Evolutionary conservation across 2,797 vertebrate genomes (phyloP).

Genomic region (Chlorospingus flavigularis): DNA sequence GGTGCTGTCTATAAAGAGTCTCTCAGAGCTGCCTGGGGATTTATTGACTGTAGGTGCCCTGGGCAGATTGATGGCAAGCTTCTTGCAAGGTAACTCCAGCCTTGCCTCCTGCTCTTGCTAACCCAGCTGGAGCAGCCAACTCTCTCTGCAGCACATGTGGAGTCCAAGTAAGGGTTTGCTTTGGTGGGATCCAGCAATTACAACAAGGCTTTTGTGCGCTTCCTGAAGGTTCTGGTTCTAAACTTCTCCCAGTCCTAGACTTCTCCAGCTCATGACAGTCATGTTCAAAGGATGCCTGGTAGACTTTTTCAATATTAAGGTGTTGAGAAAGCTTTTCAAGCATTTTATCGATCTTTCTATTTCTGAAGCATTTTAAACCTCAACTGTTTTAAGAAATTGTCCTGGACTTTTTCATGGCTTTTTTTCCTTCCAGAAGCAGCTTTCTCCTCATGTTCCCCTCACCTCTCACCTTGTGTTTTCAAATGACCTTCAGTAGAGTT

Average conservation of each 20-base stretch:
- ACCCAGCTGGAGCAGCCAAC: background rate
- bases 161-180: background rate
- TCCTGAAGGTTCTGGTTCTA: background rate
- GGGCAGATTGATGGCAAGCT: background rate
- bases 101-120: background rate
- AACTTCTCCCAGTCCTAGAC: background rate
- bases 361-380: background rate
- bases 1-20: background rate
- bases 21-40: background rate
- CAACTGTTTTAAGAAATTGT: background rate
- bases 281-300: background rate
- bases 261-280: background rate
- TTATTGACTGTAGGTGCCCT: background rate
- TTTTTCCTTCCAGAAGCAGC: background rate
- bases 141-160: background rate
- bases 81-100: background rate
- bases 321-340: background rate
- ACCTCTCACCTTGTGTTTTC: background rate
- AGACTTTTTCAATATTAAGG: background rate
- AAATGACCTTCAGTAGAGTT: background rate
- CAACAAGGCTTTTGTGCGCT: fast-evolving
- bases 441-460: background rate
- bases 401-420: background rate
- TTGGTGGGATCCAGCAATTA: background rate
- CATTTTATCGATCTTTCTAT: background rate